Base-by-base conservation (phyloP, 35 echinoderm and acorn worm genomes). In the Acanthaster planci region DNA sequence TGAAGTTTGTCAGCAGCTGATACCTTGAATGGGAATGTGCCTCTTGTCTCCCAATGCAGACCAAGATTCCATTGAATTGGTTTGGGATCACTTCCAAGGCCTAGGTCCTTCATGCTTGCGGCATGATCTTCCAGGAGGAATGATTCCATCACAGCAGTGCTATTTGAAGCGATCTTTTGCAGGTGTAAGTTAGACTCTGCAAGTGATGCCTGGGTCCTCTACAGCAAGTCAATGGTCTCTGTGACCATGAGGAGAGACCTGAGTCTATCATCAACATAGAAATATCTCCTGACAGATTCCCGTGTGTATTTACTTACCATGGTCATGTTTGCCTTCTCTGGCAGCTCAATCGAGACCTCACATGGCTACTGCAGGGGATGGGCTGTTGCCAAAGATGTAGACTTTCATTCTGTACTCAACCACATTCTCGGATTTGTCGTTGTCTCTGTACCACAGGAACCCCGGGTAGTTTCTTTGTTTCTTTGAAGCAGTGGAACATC, bases 231-330 rank as follows among this genome's bases (percentile, higher is more conserved):
- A 21, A 90, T 81, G 37, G 92, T 88, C 29, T 39, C 26, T 8
- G 53, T 19, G 18, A 22, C 2, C 14, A 59, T 90, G 2, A 57
- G 31, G 1, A 67, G 34, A 12, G 92, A 90, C 22, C 40, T 86
- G 0, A 90, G 88, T 4, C 92, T 83, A 78, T 94, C 92, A 52
- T 95, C 93, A 27, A 95, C 93, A 40, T 95, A 95, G 56, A 95
- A 95, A 57, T 95, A 60, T 22, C 42, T 83, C 54, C 57, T n/a
- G 10, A 95, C 84, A 38, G 67, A 91, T 38, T 60, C 67, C 16
- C 88, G 88, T 79, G 39, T 58, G 17, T 22, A 27, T n/a, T 40
- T 51, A 38, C 82, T 47, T 2, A n/a, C n/a, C n/a, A n/a, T 32
- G 82, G 9, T 77, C 84, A 14, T 64, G 54, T 56, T 56, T n/a